Percentiles rank a stretch among this genome's conserved stretches.
Conservation (phyloP, 2,888 invertebrate species). For the Crepidodera aurea region DNA sequence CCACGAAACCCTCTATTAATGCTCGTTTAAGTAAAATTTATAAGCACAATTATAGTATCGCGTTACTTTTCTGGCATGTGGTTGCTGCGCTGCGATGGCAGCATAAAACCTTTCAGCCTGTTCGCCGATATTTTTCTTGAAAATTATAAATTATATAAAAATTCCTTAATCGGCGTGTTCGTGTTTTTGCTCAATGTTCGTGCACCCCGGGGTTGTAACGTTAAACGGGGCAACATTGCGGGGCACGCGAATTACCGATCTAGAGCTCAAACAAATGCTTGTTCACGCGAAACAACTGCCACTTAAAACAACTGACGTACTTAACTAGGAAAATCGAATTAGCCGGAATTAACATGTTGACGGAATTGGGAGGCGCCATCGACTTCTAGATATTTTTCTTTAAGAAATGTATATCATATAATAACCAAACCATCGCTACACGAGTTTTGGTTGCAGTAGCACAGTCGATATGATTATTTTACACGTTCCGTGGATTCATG, state of each 20-base stretch:
- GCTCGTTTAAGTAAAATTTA: no score
- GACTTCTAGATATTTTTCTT: neutral
- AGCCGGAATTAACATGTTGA: constrained; percentile 39
- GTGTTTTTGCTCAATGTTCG: constrained; percentile 58
- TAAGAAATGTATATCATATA: neutral
- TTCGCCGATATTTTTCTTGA: constrained; percentile 50
- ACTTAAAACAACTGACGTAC: constrained; percentile 59
- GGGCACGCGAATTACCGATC: constrained; percentile 63
- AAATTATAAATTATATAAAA: constrained; percentile 57
- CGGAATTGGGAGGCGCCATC: constrained; percentile 13
- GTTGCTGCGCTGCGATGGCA: constrained; percentile 8
- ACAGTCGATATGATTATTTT: no score
- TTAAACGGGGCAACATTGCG: constrained; percentile 61
- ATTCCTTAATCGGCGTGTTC: constrained; percentile 54
- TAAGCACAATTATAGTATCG: neutral
- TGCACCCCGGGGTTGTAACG: constrained; percentile 60
- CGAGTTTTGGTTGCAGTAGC: no score
- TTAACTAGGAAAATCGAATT: constrained; percentile 46
- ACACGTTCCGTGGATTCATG: no score
- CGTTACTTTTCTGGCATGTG: constrained; percentile 26
- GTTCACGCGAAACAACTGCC: constrained; percentile 63
- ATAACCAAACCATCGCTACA: no score
- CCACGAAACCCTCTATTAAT: no score
- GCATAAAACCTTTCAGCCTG: neutral
- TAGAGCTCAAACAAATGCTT: constrained; percentile 63